phyloP scores from a whole-genome alignment of 2,888 invertebrate genomes.

The Ormia ochracea region DNA sequence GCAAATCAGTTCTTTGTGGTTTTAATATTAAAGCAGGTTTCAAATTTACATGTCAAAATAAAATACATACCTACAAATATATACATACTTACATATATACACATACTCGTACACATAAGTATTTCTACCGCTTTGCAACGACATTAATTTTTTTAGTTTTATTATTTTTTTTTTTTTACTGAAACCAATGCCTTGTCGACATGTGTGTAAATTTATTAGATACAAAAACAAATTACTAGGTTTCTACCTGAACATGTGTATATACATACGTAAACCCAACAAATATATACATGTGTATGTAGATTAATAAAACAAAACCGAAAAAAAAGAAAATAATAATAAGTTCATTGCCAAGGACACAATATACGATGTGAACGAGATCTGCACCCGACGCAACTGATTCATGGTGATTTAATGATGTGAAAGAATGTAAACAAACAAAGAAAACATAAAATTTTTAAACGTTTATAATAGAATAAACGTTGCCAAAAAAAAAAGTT shows the following conservation, averaged over 20 bases:
- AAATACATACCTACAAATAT: too few relatives aligned
- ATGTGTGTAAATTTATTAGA: constrained; percentile 23
- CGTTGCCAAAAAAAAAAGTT: not conserved
- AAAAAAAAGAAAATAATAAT: constrained; percentile 22
- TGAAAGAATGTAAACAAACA: not conserved
- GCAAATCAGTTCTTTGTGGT: too few relatives aligned
- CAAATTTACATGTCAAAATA: too few relatives aligned
- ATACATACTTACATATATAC: too few relatives aligned
- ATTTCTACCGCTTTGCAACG: too few relatives aligned
- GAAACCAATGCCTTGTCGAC: constrained; percentile 28
- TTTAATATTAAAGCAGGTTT: too few relatives aligned
- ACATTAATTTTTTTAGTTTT: too few relatives aligned
- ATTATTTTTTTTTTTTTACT: constrained; percentile 24
- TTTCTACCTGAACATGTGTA: constrained; percentile 41
- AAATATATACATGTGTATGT: too few relatives aligned
- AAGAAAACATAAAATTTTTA: not conserved
- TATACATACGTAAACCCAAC: too few relatives aligned
- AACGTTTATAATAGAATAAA: not conserved
- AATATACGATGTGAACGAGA: constrained; percentile 2
- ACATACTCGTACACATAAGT: too few relatives aligned
- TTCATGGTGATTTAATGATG: constrained; percentile 21
- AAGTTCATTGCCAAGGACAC: constrained; percentile 56
- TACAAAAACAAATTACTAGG: constrained; percentile 2
- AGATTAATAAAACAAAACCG: not conserved
- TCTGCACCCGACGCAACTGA: not conserved